Conservation (phyloP, 2,113 vertebrate genomes). For the Ia io region DNA sequence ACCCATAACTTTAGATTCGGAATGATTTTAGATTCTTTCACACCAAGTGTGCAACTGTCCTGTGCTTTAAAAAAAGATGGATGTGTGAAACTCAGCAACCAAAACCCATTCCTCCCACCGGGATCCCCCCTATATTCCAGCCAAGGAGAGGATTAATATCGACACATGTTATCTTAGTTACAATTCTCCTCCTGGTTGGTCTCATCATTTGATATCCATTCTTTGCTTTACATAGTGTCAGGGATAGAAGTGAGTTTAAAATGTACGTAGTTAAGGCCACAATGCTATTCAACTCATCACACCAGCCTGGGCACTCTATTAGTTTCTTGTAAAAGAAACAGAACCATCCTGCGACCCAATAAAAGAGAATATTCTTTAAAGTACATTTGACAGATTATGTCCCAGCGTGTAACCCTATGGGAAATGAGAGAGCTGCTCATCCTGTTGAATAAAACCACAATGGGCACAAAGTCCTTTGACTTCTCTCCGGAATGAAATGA, state of each 20-base stretch:
- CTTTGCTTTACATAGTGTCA: neutral
- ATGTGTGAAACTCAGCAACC: neutral
- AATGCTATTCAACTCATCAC: neutral
- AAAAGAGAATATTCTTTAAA: neutral
- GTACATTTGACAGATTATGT: neutral
- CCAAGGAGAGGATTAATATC: neutral
- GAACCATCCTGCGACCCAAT: neutral
- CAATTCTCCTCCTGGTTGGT: neutral
- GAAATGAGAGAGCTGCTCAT: neutral
- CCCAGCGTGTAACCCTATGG: too few species aligned
- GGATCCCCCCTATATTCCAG: neutral
- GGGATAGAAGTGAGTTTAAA: neutral
- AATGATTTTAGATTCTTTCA: neutral
- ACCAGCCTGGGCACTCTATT: neutral
- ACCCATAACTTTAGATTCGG: too few species aligned
- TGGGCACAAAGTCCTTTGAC: neutral
- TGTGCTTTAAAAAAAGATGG: neutral
- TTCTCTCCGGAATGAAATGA: neutral
- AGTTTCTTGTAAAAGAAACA: neutral
- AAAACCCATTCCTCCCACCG: neutral
- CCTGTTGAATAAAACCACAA: neutral
- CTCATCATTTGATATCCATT: neutral
- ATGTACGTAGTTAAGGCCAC: neutral
- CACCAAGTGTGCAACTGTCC: neutral
- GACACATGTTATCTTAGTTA: neutral